Base-by-base conservation (phyloP, 2,888 invertebrate genomes). In the Amaurobius ferox region DNA sequence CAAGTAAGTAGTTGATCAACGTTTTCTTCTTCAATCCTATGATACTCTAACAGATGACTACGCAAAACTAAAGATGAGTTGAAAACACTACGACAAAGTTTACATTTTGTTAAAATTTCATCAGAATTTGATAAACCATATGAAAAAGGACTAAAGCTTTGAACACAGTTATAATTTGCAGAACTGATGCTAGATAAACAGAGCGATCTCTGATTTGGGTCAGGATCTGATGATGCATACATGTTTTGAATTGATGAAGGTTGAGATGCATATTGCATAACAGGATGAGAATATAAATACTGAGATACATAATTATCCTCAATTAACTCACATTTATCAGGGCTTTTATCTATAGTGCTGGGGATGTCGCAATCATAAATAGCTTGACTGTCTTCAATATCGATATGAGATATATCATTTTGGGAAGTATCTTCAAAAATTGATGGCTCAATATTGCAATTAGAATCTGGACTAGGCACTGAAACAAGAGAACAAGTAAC, bases 11-110 rank as follows among this genome's bases (percentile, higher is more conserved):
- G 68, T 39, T 81, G 80, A 66, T 87, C 85, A 61, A 88, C 74
- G 64, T 85, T 79, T 66, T 88, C 88, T 77, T 81, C 76, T 19
- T 88, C 88, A 19, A 88, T 83, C 78, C 88, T 79, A 71, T 88
- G 88, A 73, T 85, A 88, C 16, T 87, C 87, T 32, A 87, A 74
- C 32, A 88, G 64, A 74, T 88, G 88, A 77, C 68, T 76, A 70
- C 81, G 68, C 67, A 88, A 73, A 40, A 76, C 48, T 32, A 79
- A 48, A 1, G 76, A 35, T 9, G 85, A 78, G 28, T 74, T 40
- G 44, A 85, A 88, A 48, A 88, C 67, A 70, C 74, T 80, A n/a
- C 87, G 72, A 61, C 88, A 88, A 13, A 88, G 67, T 71, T 78
- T 85, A 55, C 88, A 88, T 39, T 87, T 87, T 30, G 78, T 72